Evolutionary conservation across 2,888 invertebrate genomes (phyloP), one percentile per base, ranked within the genome.

Genomic region (Parapristionchus giblindavisi): DNA sequence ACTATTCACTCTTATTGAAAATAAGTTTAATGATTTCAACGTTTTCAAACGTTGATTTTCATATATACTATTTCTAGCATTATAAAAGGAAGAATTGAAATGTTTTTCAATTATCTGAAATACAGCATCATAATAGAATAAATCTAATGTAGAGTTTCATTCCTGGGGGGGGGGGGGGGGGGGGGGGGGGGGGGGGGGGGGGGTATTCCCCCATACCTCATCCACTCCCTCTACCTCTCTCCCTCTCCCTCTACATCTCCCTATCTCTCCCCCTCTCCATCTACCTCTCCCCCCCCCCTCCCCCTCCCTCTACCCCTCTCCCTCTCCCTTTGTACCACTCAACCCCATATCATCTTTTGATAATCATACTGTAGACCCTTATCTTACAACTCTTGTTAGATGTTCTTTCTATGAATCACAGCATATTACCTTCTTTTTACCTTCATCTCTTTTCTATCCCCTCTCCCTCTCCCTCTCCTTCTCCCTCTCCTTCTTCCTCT

Each of bases 151-250:
- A n/a, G n/a, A n/a, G n/a, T n/a, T n/a, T n/a, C n/a, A n/a, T n/a
- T n/a, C n/a, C n/a, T n/a, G n/a, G n/a, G n/a, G n/a, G n/a, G n/a
- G n/a, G n/a, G n/a, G n/a, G n/a, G n/a, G n/a, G n/a, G n/a, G n/a
- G n/a, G n/a, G n/a, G n/a, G n/a, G n/a, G n/a, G n/a, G n/a, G n/a
- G n/a, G n/a, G n/a, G n/a, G 14, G 17, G n/a, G 24, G 32, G 21
- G 34, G 27, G 6, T 29, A 17, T 32, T 17, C 34, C 34, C 38
- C n/a, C n/a, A n/a, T n/a, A n/a, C n/a, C n/a, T n/a, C n/a, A n/a
- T 73, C 17, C n/a, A n/a, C n/a, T 75, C 34, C 60, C 66, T 65
- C 56, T 65, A 40, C 56, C 63, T 75, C 48, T 27, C 40, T 56
- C 77, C 36, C 34, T 27, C 27, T 70, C 71, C 63, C 56, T 51